Conservation (phyloP, 2,797 vertebrate genomes). For the Australoheros facetus region DNA sequence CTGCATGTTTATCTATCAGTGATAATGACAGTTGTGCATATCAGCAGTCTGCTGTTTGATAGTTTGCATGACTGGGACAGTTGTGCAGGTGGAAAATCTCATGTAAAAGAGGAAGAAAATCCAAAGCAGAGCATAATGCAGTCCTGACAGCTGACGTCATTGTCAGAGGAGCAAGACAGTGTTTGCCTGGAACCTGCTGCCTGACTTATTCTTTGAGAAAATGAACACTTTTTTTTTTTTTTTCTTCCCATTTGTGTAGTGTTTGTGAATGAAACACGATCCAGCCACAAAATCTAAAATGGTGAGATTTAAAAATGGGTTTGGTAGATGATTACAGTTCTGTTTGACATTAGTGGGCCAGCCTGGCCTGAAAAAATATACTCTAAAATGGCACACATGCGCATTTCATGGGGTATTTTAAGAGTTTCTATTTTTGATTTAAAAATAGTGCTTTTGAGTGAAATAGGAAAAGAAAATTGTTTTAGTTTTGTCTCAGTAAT, state of each 20-base stretch:
- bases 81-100: background rate
- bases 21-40: conserved; percentile 3
- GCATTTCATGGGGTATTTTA: background rate
- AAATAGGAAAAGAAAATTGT: background rate
- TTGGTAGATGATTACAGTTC: background rate
- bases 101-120: background rate
- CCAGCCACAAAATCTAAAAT: background rate
- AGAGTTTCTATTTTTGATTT: background rate
- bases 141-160: background rate
- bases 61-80: background rate
- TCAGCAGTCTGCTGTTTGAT: background rate
- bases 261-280: background rate
- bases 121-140: background rate
- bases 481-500: too few species aligned
- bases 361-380: background rate
- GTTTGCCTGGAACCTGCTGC: conserved; percentile 2
- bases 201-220: background rate
- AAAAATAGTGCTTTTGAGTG: background rate
- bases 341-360: background rate
- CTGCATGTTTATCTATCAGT: conserved; percentile 20
- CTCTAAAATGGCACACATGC: background rate
- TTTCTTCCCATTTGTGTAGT: background rate
- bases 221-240: background rate
- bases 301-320: background rate
- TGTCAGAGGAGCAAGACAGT: background rate